These are phyloP conservation scores for Anagyrus pseudococci DNA, from an alignment of 2,888 invertebrate species.

Conservation along the genomic window DNA sequence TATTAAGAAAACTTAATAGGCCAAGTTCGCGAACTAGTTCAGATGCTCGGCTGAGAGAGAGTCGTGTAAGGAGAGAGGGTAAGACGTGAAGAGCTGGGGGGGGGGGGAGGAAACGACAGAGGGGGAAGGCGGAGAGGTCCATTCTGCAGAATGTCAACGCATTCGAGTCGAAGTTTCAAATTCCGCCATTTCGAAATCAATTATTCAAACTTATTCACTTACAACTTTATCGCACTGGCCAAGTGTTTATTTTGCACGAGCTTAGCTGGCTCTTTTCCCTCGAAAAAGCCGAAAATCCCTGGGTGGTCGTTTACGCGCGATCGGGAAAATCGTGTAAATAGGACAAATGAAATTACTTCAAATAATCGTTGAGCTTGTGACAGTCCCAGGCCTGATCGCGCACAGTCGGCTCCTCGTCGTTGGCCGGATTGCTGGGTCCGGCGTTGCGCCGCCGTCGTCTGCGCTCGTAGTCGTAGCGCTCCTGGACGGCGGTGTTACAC, in stretches of 20 bases:
- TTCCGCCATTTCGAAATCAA: neutral
- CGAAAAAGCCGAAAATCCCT: too few species aligned
- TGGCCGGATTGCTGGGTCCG: constrained; percentile 22
- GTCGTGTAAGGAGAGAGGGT: too few species aligned
- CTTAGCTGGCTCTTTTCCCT: too few species aligned
- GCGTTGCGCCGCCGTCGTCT: constrained; percentile 43
- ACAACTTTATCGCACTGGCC: too few species aligned
- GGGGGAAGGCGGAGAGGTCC: too few species aligned
- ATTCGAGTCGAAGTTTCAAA: too few species aligned
- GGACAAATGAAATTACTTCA: constrained; percentile 57
- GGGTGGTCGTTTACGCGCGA: too few species aligned
- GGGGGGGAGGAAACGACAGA: neutral
- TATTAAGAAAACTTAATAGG: neutral
- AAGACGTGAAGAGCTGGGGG: too few species aligned
- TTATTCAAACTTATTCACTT: neutral
- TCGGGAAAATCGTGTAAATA: too few species aligned
- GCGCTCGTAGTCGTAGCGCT: constrained; percentile 67
- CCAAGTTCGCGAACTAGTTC: neutral
- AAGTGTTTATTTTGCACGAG: too few species aligned
- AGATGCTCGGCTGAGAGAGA: too few species aligned
- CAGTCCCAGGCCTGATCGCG: constrained; percentile 57
- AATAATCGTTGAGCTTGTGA: constrained; percentile 56
- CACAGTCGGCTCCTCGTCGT: constrained; percentile 38
- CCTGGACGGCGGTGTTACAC: constrained; percentile 83
- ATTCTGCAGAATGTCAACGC: neutral